phyloP scores from a whole-genome alignment of 1,140 invertebrate species.

The Nasonia vitripennis region DNA sequence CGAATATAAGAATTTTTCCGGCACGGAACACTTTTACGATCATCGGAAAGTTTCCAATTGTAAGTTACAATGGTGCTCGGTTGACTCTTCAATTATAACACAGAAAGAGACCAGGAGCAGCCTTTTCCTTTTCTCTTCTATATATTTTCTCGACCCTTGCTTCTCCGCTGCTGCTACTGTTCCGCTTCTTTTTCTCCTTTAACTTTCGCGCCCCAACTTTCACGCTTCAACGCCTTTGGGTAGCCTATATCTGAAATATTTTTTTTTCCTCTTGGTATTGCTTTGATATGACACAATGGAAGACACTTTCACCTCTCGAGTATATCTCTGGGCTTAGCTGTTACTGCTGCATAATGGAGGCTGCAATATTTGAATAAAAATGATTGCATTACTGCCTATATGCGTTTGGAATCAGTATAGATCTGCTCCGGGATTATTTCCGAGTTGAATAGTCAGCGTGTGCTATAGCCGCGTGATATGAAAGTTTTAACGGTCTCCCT shows the following conservation, averaged over 20 bases:
- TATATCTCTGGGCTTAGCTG: too few relatives aligned
- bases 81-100: conserved; percentile 33
- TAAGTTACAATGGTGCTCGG: conserved; percentile 9
- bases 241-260: background rate
- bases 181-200: background rate
- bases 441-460: too few relatives aligned
- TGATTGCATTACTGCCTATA: too few relatives aligned
- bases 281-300: too few relatives aligned
- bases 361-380: too few relatives aligned
- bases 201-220: background rate
- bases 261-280: background rate
- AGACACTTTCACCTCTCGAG: too few relatives aligned
- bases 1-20: conserved; percentile 25
- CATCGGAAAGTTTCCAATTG: conserved; percentile 39
- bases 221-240: background rate
- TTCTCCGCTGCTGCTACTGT: background rate
- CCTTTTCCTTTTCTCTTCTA: background rate
- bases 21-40: conserved; percentile 33
- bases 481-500: too few relatives aligned
- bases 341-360: too few relatives aligned
- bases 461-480: too few relatives aligned
- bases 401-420: too few relatives aligned
- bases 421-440: too few relatives aligned
- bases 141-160: background rate
- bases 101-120: background rate